Evolutionary conservation across 2,797 vertebrate genomes (phyloP).

Genomic region (Lophotriccus pileatus): DNA sequence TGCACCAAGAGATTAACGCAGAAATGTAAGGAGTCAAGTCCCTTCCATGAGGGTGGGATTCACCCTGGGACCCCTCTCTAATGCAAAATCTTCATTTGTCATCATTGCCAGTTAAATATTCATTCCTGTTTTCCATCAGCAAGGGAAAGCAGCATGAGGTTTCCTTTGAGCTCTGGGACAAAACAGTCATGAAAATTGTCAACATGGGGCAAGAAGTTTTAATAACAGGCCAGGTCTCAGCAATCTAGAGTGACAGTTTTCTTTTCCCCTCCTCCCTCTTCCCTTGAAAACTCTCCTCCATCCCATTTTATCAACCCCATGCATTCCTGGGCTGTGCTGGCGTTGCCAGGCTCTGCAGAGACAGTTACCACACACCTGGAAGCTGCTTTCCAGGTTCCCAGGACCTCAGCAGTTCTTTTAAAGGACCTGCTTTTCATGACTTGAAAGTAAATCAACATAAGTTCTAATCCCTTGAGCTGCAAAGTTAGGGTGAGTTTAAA

Average conservation of each 20-base stretch:
- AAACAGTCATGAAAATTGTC: constrained; percentile 51
- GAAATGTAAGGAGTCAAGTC: neutral
- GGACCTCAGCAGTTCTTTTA: neutral
- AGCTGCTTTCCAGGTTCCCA: constrained; percentile 49
- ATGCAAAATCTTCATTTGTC: neutral
- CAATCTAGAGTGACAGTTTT: neutral
- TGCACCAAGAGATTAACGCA: neutral
- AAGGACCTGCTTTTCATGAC: constrained; percentile 35
- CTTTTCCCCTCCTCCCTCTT: neutral
- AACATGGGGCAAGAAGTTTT: constrained; percentile 5
- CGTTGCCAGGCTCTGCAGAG: neutral
- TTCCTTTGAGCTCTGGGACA: constrained; percentile 35
- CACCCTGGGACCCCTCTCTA: neutral
- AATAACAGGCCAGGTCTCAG: constrained; percentile 8
- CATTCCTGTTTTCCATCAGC: constrained; percentile 61
- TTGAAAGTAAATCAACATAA: constrained; percentile 45
- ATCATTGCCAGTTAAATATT: constrained; percentile 48
- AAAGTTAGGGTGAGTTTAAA: constrained; percentile 45
- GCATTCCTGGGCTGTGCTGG: neutral
- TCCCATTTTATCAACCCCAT: neutral
- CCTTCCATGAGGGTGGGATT: neutral
- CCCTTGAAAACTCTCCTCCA: neutral
- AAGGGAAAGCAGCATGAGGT: constrained; percentile 28
- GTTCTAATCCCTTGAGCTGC: constrained; percentile 47
- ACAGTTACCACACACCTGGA: neutral